Percentiles rank a stretch among this genome's conserved stretches.
Evolutionary conservation across 2,113 vertebrate genomes (phyloP).

Genomic region (Indicator indicator): DNA sequence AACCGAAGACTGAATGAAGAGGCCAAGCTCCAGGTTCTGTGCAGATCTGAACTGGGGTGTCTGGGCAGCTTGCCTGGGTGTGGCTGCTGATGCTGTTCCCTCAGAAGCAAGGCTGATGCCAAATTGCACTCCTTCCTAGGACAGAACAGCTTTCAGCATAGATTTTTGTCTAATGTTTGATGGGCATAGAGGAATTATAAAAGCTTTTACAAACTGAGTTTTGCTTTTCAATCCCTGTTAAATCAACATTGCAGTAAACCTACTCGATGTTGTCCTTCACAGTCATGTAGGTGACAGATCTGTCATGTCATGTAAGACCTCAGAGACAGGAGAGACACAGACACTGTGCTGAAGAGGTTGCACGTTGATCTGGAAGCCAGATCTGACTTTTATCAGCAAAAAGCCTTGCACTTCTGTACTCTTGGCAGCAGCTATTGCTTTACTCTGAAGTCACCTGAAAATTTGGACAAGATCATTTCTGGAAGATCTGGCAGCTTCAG

Average conservation of each 20-base stretch:
- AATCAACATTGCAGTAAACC: neutral
- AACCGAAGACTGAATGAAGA: neutral
- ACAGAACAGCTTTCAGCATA: neutral
- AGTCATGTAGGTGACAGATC: neutral
- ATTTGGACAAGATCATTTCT: neutral
- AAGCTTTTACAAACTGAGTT: neutral
- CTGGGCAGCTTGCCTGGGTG: neutral
- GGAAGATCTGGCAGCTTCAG: neutral
- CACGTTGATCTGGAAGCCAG: neutral
- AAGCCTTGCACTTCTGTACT: accelerated
- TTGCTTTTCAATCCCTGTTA: conserved; percentile 13
- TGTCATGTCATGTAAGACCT: neutral
- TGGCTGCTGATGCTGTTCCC: neutral
- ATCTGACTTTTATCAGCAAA: neutral
- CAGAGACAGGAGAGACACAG: neutral
- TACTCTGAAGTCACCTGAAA: neutral
- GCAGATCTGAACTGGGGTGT: neutral
- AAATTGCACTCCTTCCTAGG: neutral
- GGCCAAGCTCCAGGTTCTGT: neutral
- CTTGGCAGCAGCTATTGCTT: neutral
- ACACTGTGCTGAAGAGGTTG: neutral
- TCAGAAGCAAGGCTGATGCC: neutral
- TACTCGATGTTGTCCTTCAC: neutral
- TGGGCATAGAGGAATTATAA: neutral
- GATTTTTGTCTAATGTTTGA: neutral